These are phyloP conservation scores for Oreochromis grahami DNA, from an alignment of 2,797 vertebrate species.

Conservation along the genomic window DNA sequence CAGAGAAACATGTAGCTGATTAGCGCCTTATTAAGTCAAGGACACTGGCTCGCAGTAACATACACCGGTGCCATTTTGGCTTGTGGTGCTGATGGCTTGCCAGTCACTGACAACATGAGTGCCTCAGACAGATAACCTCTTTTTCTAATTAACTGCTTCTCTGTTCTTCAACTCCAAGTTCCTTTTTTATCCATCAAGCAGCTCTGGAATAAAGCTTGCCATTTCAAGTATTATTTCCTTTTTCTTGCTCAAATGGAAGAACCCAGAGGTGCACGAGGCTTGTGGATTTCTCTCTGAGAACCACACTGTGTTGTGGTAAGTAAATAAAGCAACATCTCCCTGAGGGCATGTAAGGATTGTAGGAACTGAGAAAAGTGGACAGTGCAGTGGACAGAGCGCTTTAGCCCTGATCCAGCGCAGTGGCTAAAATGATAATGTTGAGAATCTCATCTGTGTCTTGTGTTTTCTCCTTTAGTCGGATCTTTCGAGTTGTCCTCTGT, in stretches of 20 bases:
- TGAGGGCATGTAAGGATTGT: conserved; percentile 46
- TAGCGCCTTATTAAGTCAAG: conserved; percentile 72
- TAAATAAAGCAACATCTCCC: conserved; percentile 64
- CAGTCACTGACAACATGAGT: conserved; percentile 26
- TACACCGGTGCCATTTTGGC: conserved; percentile 21
- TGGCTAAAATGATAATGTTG: conserved; percentile 52
- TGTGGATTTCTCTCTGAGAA: conserved; percentile 31
- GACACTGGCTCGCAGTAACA: conserved; percentile 48
- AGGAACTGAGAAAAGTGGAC: conserved; percentile 47
- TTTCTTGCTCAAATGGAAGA: conserved; percentile 13
- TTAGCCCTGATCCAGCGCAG: conserved; percentile 55
- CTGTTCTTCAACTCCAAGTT: conserved; percentile 12
- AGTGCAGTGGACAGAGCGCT: conserved; percentile 18
- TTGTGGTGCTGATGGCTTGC: conserved; percentile 8
- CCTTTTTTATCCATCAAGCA: conserved; percentile 18
- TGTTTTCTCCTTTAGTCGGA: conserved; percentile 32
- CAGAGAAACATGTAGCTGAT: conserved; percentile 67
- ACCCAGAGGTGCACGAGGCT: conserved; percentile 27
- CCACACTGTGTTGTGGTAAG: conserved; percentile 38
- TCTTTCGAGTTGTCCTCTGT: conserved; percentile 1
- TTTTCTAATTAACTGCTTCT: conserved; percentile 36
- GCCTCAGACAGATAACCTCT: conserved; percentile 43
- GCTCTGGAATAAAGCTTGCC: conserved; percentile 13
- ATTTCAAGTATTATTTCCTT: neutral
- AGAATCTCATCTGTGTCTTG: conserved; percentile 38